Evolutionary conservation across 2,888 invertebrate species (phyloP), one percentile per base, ranked within the genome.

Genomic region (Agonopterix subpropinquella): DNA sequence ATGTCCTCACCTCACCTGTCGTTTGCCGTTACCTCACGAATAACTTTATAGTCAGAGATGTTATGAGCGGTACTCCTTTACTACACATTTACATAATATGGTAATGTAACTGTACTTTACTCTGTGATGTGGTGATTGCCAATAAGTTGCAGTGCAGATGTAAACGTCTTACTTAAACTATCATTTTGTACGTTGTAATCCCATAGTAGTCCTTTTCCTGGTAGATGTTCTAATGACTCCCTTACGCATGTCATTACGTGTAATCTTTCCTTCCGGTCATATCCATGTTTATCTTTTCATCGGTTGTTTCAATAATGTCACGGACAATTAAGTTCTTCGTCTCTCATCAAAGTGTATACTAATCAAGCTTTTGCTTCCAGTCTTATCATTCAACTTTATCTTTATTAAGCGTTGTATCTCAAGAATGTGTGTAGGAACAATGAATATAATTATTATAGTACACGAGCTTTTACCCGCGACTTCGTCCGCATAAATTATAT

Each of bases 1-100:
- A 70, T 73, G 72, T 75, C 64, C 62, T 73, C 77, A 77, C 76
- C 77, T 77, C 77, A 77, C 76, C 77, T 77, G 77, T 73, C 78
- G 62, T 59, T 57, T 72, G 65, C 80, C 79, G 79, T 81, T 81
- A 77, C 54, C 52, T 63, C 58, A 59, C 59, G 56, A 65, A 70
- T 67, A 60, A 61, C 54, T 67, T 67, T 61, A 65, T 65, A 51
- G 55, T 53, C 47, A 49, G 53, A 58, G 51, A 47, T 52, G 44
- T 47, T 47, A 45, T 47, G 47, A 49, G 47, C 48, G 15, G 48
- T 43, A 47, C 47, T 42, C 42, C 42, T 47, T 44, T 46, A 42
- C 45, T 51, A 37, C 43, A 43, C 51, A 51, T 51, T 51, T 51
- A 51, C 51, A 51, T 51, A 48, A 51, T 48, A 47, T 49, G 49